These are phyloP conservation scores for Amphiura filiformis DNA, from an alignment of 35 echinoderm and acorn worm species.

Conservation along the genomic window DNA sequence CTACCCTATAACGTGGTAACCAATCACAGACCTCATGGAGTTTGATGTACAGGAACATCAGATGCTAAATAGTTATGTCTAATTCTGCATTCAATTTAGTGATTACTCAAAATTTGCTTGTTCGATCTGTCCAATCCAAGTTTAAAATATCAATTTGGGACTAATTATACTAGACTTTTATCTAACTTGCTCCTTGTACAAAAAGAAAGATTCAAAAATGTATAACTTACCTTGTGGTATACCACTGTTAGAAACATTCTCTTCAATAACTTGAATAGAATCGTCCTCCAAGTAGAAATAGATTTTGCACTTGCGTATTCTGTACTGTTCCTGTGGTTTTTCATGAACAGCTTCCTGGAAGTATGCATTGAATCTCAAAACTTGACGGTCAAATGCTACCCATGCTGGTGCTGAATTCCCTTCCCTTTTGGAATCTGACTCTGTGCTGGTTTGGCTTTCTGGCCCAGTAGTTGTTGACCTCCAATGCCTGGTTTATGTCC, in stretches of 20 bases:
- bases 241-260: conserved; percentile 84
- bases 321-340: conserved; percentile 81
- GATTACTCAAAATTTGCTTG: not conserved
- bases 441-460: conserved; percentile 74
- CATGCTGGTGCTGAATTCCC: conserved; percentile 91
- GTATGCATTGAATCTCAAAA: conserved; percentile 85
- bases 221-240: conserved; percentile 82
- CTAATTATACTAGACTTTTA: too few species aligned
- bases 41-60: too few species aligned
- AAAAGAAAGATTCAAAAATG: conserved; percentile 2
- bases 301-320: conserved; percentile 91
- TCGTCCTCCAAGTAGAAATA: conserved; percentile 97
- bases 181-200: too few species aligned
- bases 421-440: conserved; percentile 90
- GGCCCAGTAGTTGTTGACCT: conserved; percentile 72
- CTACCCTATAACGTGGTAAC: too few species aligned
- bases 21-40: too few species aligned
- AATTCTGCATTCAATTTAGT: too few species aligned
- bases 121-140: not conserved
- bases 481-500: conserved; percentile 95
- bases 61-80: too few species aligned
- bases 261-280: conserved; percentile 93
- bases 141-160: not conserved
- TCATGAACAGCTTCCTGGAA: conserved; percentile 96
- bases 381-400: conserved; percentile 97